Base-by-base conservation (phyloP, 2,113 vertebrate species). In the Sylvicapra grimmia region DNA sequence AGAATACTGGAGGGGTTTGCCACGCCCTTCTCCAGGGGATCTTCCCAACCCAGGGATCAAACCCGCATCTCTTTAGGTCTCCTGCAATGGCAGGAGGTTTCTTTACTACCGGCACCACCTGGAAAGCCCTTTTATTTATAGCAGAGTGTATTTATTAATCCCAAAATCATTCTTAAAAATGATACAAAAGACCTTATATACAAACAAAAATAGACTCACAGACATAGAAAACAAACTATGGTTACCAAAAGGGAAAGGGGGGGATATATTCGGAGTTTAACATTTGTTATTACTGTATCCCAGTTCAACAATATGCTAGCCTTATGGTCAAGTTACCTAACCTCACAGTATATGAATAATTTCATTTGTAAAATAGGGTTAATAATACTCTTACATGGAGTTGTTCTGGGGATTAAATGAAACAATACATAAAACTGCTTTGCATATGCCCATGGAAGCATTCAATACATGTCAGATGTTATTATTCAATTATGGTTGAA, bases 401-500 rank as follows among this genome's bases (percentile, higher is more conserved):
- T 29, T 54, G 47, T 68, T 80, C n/a, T 75, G 15, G 86, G n/a
- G 29, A 90, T 49, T 87, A 92, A 82, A 53, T 58, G 27, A 86
- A 53, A 61, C 51, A 79, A 93, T 63, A 11, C 68, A 54, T 44
- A 49, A 53, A 95, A 49, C 33, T 56, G 9, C 77, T 94, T 47
- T 51, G 40, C 21, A 91, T 3, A 27, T 54, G 25, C 7, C 29
- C 40, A 63, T 47, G 19, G 72, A 84, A 31, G 29, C 8, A 75
- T 13, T 65, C 54, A 31, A 54, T 49, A 86, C 5, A 49, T 82
- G 3, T 77, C 92, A 93, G 11, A 63, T 85, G 33, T 85, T 88
- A 84, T 85, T 75, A 33, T 94, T 85, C 89, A 93, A 61, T 85
- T 59, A 61, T 59, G 77, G 85, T 25, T 44, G 51, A 86, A 82